Evolutionary conservation across 23 tunicate genomes (phyloP).

Genomic region (Halocynthia aurantium): DNA sequence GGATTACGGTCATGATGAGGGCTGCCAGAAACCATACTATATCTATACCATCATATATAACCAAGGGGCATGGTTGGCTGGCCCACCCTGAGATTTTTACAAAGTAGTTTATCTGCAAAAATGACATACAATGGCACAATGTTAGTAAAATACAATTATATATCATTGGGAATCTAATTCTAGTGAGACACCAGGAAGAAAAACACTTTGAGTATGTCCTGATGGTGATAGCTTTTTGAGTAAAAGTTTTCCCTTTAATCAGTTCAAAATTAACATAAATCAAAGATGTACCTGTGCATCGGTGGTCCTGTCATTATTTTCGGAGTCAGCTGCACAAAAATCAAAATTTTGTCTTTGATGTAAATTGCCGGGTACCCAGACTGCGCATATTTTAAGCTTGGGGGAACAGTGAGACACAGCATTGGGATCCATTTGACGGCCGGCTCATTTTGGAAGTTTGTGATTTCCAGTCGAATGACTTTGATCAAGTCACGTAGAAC

Average conservation of each 20-base stretch:
- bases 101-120: no score
- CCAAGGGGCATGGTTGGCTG: no score
- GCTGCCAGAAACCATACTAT: no score
- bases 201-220: no score
- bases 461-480: conserved; percentile 63
- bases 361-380: conserved; percentile 50
- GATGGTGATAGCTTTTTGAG: neutral
- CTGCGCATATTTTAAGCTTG: conserved; percentile 30
- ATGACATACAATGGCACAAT: neutral
- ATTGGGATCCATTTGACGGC: conserved; percentile 49
- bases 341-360: conserved; percentile 56
- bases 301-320: conserved; percentile 9
- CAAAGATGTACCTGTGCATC: conserved; percentile 9
- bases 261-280: neutral
- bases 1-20: no score
- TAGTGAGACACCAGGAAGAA: no score
- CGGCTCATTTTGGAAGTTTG: conserved; percentile 6
- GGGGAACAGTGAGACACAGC: conserved; percentile 69
- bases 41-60: no score
- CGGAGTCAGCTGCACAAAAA: conserved; percentile 50
- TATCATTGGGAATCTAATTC: no score
- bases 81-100: no score
- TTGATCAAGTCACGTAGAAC: conserved; percentile 61
- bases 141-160: no score
- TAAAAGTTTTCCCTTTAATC: neutral